phyloP scores from a whole-genome alignment of 2,113 vertebrate species.

The Triplophysa rosa region DNA sequence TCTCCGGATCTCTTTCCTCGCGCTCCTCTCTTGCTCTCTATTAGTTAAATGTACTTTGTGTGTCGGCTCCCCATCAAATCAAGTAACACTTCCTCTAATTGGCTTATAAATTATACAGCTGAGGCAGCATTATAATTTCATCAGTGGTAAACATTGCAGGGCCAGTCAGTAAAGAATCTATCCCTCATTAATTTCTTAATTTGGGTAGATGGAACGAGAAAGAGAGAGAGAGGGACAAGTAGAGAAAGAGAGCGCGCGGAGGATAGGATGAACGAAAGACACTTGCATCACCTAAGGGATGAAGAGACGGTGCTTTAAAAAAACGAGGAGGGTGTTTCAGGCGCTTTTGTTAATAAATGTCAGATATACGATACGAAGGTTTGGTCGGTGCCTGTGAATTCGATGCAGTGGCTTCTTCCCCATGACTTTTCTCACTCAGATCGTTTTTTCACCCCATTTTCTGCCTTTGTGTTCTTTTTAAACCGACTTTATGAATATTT shows the following conservation, averaged over 20 bases:
- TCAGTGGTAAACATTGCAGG: conserved; percentile 99
- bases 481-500: conserved; percentile 96
- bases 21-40: conserved; percentile 78
- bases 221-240: conserved; percentile 71
- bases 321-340: conserved; percentile 72
- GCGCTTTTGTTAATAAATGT: conserved; percentile 85
- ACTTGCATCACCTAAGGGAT: conserved; percentile 83
- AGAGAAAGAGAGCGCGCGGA: conserved; percentile 74
- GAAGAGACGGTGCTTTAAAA: conserved; percentile 47
- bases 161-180: conserved; percentile 91
- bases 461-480: conserved; percentile 69
- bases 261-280: conserved; percentile 78
- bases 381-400: conserved; percentile 77
- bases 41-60: conserved; percentile 99
- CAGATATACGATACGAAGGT: conserved; percentile 89
- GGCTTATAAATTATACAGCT: conserved; percentile 99
- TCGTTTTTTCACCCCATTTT: conserved; percentile 54
- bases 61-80: conserved; percentile 99
- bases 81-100: conserved; percentile 99
- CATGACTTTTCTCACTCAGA: conserved; percentile 64
- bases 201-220: conserved; percentile 78
- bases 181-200: conserved; percentile 99
- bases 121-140: conserved; percentile 97
- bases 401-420: conserved; percentile 55
- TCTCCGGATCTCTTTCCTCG: conserved; percentile 41